Conservation (phyloP, 2,888 invertebrate genomes). For the Lycocerus yunnanus region DNA sequence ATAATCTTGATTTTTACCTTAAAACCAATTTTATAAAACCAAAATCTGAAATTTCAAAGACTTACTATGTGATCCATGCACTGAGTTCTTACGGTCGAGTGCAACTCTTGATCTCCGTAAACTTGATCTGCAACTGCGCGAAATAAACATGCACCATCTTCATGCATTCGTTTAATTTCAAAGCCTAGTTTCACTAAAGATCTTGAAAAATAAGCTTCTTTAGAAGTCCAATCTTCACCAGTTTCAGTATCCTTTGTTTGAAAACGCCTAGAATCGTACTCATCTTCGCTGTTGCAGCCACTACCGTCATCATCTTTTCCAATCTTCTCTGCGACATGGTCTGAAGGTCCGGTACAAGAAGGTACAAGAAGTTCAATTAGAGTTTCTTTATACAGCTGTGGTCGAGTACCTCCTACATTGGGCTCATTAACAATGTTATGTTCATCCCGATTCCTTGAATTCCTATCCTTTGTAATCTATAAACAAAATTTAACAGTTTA, state of each 20-base stretch:
- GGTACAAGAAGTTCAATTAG: slow-evolving; percentile 36
- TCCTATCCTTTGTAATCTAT: slow-evolving; percentile 48
- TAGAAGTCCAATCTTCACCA: slow-evolving; percentile 54
- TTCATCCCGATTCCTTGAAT: slow-evolving; percentile 47
- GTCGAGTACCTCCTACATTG: slow-evolving; percentile 27
- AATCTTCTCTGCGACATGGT: slow-evolving; percentile 36
- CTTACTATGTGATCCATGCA: slow-evolving; percentile 91
- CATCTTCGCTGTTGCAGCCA: slow-evolving; percentile 56
- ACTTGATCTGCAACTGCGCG: slow-evolving; percentile 88
- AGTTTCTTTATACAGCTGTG: slow-evolving; percentile 49
- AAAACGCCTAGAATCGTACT: slow-evolving; percentile 45
- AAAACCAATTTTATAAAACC: slow-evolving; percentile 33
- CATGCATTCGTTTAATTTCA: slow-evolving; percentile 79
- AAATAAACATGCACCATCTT: slow-evolving; percentile 89
- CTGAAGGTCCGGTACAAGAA: slow-evolving; percentile 40
- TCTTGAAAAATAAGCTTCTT: slow-evolving; percentile 51
- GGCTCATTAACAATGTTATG: slow-evolving; percentile 40
- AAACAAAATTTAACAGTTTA: slow-evolving; percentile 24
- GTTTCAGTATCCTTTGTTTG: slow-evolving; percentile 39
- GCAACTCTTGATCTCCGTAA: slow-evolving; percentile 90
- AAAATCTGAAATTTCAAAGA: slow-evolving; percentile 23
- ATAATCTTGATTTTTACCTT: slow-evolving; percentile 82
- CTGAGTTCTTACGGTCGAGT: slow-evolving; percentile 76
- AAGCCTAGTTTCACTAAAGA: slow-evolving; percentile 74
- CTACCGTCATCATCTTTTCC: slow-evolving; percentile 51